Percentiles rank a stretch among this genome's conserved stretches.
These are phyloP conservation scores for Halcyon badia DNA, from an alignment of 2,797 vertebrate species.

Conservation along the genomic window DNA sequence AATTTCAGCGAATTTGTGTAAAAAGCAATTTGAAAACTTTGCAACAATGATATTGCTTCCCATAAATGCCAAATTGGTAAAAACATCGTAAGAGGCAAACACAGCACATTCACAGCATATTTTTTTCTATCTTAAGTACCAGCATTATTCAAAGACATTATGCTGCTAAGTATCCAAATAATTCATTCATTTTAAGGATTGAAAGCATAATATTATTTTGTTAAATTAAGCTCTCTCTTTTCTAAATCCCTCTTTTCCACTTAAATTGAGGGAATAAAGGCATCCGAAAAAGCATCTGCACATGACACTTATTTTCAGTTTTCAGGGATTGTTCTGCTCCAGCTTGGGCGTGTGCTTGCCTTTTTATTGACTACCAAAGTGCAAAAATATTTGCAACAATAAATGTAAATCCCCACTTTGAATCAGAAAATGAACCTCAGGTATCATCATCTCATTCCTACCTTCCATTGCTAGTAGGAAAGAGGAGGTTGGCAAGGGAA, in stretches of 20 bases:
- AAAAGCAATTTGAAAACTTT: conserved; percentile 77
- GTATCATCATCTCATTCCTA: neutral
- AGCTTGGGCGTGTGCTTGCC: neutral
- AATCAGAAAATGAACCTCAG: neutral
- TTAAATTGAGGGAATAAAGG: conserved; percentile 22
- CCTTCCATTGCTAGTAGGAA: neutral
- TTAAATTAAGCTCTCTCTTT: conserved; percentile 37
- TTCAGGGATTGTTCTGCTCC: neutral
- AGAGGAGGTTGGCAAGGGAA: neutral
- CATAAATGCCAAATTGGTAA: conserved; percentile 68
- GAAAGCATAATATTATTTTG: conserved; percentile 41
- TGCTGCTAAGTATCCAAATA: conserved; percentile 59
- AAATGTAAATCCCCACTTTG: neutral
- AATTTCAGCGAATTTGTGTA: conserved; percentile 69
- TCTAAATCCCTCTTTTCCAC: conserved; percentile 41
- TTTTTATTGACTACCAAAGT: neutral
- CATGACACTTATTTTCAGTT: neutral
- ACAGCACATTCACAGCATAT: conserved; percentile 23
- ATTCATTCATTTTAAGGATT: conserved; percentile 63
- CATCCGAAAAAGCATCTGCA: neutral
- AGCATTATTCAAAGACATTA: conserved; percentile 76
- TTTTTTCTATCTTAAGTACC: conserved; percentile 66
- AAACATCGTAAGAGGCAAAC: conserved; percentile 60
- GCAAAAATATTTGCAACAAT: neutral
- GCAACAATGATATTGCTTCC: conserved; percentile 73